Percentiles rank a stretch among this genome's conserved stretches.
Evolutionary conservation across 2,113 vertebrate species (phyloP).

Genomic region (Spea multiplicata): DNA sequence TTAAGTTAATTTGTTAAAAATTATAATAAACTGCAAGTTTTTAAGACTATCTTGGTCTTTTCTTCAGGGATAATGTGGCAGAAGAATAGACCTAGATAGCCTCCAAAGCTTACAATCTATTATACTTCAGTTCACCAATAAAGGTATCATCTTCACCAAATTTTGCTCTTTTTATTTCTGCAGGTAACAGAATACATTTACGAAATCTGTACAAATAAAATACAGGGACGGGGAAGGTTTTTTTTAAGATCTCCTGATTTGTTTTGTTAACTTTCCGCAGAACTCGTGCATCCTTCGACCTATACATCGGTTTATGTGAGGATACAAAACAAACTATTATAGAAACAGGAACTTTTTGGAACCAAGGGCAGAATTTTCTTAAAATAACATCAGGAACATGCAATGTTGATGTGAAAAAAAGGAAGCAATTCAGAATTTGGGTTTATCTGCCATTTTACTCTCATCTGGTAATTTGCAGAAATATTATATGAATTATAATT

Average conservation of each 20-base stretch:
- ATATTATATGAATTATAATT: neutral
- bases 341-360: neutral
- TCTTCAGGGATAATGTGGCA: too few species aligned
- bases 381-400: neutral
- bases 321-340: neutral
- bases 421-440: neutral
- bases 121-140: too few species aligned
- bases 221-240: neutral
- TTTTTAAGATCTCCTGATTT: neutral
- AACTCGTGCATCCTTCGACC: neutral
- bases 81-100: too few species aligned
- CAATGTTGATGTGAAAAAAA: neutral
- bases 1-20: too few species aligned
- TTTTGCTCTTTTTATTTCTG: neutral
- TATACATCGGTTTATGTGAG: neutral
- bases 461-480: neutral
- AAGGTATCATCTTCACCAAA: too few species aligned
- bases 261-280: neutral
- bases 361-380: neutral
- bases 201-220: neutral
- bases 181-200: neutral
- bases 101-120: too few species aligned
- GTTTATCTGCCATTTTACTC: neutral
- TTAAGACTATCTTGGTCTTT: too few species aligned
- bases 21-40: too few species aligned